Conservation (phyloP, 2,113 vertebrate species). For the Megalops atlanticus region DNA sequence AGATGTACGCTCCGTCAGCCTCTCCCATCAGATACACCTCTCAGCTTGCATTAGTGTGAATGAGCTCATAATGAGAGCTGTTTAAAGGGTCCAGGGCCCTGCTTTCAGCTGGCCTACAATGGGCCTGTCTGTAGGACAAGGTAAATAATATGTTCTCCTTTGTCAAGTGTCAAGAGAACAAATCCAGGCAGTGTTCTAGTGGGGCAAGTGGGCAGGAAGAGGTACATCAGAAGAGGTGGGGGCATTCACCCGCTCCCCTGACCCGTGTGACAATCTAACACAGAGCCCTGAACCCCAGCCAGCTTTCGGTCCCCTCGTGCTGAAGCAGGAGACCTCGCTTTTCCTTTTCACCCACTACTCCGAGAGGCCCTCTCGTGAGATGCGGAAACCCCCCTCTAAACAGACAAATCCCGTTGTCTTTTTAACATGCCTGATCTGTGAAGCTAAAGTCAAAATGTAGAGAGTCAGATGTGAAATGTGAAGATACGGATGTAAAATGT, state of each 20-base stretch:
- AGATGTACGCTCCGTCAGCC: constrained; percentile 56
- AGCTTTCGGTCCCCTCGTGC: background rate
- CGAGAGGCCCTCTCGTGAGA: constrained; percentile 7
- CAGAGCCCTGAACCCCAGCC: background rate
- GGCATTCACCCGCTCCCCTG: constrained; percentile 55
- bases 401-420: no score
- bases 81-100: constrained; percentile 52
- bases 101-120: constrained; percentile 62
- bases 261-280: constrained; percentile 53
- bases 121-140: constrained; percentile 65
- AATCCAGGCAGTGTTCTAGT: constrained; percentile 58
- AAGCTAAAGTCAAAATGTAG: background rate
- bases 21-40: constrained; percentile 64
- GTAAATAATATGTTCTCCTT: constrained; percentile 68
- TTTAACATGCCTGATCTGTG: no score
- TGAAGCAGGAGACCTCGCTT: background rate
- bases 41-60: constrained; percentile 55
- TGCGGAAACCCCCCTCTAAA: no score
- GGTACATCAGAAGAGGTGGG: constrained; percentile 47
- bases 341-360: background rate
- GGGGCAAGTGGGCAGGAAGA: constrained; percentile 41
- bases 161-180: constrained; percentile 53
- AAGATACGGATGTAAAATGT: no score
- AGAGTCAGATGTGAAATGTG: no score
- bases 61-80: constrained; percentile 55